Evolutionary conservation across 2,797 vertebrate genomes (phyloP), one percentile per base, ranked within the genome.

Genomic region (Poeciliopsis paucimaculata): DNA sequence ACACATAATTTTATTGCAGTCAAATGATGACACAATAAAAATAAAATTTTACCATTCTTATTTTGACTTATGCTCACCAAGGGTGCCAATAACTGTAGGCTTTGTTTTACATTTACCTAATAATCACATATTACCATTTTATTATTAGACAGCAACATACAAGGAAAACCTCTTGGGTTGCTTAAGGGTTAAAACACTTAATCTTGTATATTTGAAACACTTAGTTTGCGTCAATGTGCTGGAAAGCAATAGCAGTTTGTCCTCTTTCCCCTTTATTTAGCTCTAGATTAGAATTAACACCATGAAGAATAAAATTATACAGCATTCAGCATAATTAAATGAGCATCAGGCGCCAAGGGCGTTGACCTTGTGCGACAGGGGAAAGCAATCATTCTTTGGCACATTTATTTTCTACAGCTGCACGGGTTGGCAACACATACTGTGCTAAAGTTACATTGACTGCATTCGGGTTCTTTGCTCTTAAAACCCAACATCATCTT

Each of bases 361-460:
- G 36, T 83, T 41, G 64, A 76, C 72, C 76, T 51, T 73, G 34
- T 3, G 76, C 13, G 71, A 84, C 76, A 43, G 26, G n/a, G 77
- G 81, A 87, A 82, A 41, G 64, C 34, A 76, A 78, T 86, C 57
- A 51, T 73, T 80, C 53, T 71, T 71, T 72, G 43, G 82, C 66
- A 62, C 81, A 89, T 79, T 82, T 85, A 75, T 78, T 81, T 77
- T 71, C 62, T 87, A 10, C 89, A 90, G 92, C 91, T 93, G 87
- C 74, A 72, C 23, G 16, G 72, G 36, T 78, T 82, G 85, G 81
- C 85, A 78, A 46, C 51, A 39, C 18, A 20, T 62, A 51, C 60
- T 47, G 60, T 39, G 34, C 66, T 77, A 53, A 77, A 70, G 34
- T 62, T 20, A 34, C 28, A 73, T n/a, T 28, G 12, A 53, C 6